These are phyloP conservation scores for Hyphantria cunea DNA, from an alignment of 1,140 invertebrate species.

Conservation along the genomic window DNA sequence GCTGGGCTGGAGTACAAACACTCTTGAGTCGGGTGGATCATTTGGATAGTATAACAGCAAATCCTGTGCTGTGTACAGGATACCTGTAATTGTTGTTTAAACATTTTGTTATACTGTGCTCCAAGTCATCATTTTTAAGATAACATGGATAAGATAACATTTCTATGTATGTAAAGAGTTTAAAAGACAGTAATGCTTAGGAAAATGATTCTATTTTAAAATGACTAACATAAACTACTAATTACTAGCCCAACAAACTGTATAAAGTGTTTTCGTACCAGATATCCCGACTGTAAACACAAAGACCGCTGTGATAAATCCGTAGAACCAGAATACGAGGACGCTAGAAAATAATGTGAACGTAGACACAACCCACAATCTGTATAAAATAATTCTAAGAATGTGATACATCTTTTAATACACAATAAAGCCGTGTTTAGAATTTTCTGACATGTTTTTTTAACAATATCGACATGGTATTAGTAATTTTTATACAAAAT, in stretches of 20 bases:
- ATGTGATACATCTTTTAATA: conserved; percentile 59
- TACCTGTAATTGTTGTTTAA: conserved; percentile 77
- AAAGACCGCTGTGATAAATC: conserved; percentile 86
- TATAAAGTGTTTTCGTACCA: conserved; percentile 73
- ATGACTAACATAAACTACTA: no score
- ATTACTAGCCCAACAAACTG: background rate
- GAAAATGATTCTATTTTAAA: no score
- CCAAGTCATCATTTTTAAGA: no score
- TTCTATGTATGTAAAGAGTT: no score
- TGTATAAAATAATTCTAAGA: conserved; percentile 60
- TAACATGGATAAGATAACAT: background rate
- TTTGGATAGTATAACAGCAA: conserved; percentile 94
- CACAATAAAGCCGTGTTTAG: background rate
- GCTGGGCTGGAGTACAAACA: conserved; percentile 92
- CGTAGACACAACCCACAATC: conserved; percentile 64
- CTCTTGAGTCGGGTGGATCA: conserved; percentile 91
- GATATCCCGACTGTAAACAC: conserved; percentile 86
- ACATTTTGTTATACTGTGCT: background rate
- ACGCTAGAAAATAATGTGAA: conserved; percentile 84
- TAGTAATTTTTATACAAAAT: no score
- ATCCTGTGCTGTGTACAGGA: conserved; percentile 93
- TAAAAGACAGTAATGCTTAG: no score
- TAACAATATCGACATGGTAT: no score
- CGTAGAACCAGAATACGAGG: conserved; percentile 91
- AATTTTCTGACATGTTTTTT: conserved; percentile 6